Percentiles rank a stretch among this genome's conserved stretches.
Conservation (phyloP, 1,140 invertebrate genomes). For the Drosophila simulans region DNA sequence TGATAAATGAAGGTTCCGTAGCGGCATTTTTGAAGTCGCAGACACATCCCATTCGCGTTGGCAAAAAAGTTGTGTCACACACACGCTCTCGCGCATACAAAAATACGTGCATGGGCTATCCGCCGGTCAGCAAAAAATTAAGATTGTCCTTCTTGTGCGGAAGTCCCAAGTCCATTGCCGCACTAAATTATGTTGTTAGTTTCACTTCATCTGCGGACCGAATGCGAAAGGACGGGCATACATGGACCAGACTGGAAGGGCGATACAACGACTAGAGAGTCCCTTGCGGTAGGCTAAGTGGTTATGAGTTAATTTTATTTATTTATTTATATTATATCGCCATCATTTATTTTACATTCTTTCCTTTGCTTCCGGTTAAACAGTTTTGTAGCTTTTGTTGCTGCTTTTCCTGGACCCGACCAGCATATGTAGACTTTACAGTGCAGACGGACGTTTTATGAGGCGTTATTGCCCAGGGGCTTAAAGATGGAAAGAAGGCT, state of each 20-base stretch:
- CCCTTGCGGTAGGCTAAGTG: conserved; percentile 69
- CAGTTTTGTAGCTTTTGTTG: conserved; percentile 45
- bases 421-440: conserved; percentile 47
- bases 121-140: conserved; percentile 21
- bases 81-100: conserved; percentile 7
- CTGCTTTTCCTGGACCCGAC: conserved; percentile 11
- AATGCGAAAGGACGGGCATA: conserved; percentile 8
- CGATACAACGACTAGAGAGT: neutral
- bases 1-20: conserved; percentile 80
- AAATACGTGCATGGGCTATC: neutral
- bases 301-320: conserved; percentile 83
- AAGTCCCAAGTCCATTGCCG: conserved; percentile 8
- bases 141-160: conserved; percentile 40
- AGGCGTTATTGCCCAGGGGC: conserved; percentile 36
- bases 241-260: neutral
- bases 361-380: conserved; percentile 20
- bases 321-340: conserved; percentile 83
- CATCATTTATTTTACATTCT: conserved; percentile 76
- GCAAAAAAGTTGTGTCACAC: conserved; percentile 47
- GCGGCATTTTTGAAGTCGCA: conserved; percentile 70
- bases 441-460: conserved; percentile 41
- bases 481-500: conserved; percentile 26
- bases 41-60: conserved; percentile 20
- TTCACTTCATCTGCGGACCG: conserved; percentile 56
- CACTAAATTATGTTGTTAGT: conserved; percentile 80